Percentiles rank a stretch among this genome's conserved stretches.
Conservation (phyloP, 2,888 invertebrate species). For the Vannuccia rotundouncinata region DNA sequence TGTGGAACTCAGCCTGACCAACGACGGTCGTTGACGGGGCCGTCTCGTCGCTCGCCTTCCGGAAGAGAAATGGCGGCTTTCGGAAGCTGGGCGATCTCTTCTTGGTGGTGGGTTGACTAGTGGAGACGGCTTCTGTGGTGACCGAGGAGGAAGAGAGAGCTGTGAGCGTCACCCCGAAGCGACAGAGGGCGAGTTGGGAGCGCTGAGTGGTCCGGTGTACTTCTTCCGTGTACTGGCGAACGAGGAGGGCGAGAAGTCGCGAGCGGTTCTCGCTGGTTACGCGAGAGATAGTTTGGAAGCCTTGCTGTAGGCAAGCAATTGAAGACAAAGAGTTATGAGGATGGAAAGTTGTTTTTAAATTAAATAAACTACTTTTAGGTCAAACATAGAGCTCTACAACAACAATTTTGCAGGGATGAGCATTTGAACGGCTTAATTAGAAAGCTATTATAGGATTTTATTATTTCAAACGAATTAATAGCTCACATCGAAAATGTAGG, state of each 20-base stretch:
- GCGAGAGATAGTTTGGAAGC: not conserved
- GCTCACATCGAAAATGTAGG: no score
- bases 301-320: not conserved
- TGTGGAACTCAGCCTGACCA: not conserved
- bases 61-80: not conserved
- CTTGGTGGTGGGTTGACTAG: not conserved
- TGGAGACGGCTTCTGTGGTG: not conserved
- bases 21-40: not conserved
- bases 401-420: no score
- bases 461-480: no score
- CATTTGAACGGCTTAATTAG: no score
- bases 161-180: not conserved
- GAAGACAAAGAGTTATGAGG: not conserved
- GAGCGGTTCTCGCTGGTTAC: not conserved
- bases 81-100: not conserved
- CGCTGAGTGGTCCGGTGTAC: not conserved
- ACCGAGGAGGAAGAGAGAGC: not conserved
- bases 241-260: not conserved
- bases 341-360: not conserved
- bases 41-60: not conserved
- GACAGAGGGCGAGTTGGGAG: not conserved
- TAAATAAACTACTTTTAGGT: not conserved
- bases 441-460: no score
- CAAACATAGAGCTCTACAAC: no score
- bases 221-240: not conserved